Evolutionary conservation across 2,113 vertebrate genomes (phyloP), one percentile per base, ranked within the genome.

Genomic region (Clarias gariepinus): DNA sequence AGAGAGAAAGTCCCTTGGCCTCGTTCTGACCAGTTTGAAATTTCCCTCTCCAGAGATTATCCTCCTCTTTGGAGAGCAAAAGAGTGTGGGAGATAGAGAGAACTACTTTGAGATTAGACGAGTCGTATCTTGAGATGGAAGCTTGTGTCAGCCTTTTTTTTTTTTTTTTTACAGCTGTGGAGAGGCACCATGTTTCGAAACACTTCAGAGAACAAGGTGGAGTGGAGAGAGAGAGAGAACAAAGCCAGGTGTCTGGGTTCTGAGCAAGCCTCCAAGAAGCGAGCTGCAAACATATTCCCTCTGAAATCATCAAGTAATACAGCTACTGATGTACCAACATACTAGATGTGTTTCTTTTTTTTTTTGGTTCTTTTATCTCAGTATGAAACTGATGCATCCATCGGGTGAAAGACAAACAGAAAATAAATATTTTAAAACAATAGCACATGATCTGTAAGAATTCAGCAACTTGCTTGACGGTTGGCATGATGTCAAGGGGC

Each of bases 191-290:
- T 90, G 90, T 93, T 93, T 94, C 90, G 92, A 93, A 94, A 93
- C 92, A 89, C 91, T 82, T 91, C 91, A 82, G 92, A 92, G 90
- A 92, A 92, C 93, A 87, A 93, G 91, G 92, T 90, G 91, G 92
- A 90, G 90, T 90, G 87, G 85, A 92, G 90, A 86, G 77, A 91
- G 93, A 76, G 73, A 76, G 11, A 52, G 69, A 94, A 94, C 94
- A 93, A 94, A 94, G 88, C 36, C 41, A 89, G 66, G 53, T 77
- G 28, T 47, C 90, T 88, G n/a, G 90, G 90, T 91, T 88, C 90
- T 90, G 63, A 87, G 83, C 87, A 88, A 86, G 89, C 91, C 90
- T 89, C 85, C 90, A 89, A 92, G 89, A 93, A 89, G 23, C 64
- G 30, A 88, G 87, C 89, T 77, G 84, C 88, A 88, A 89, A 92